Conservation (phyloP, 2,888 invertebrate genomes). For the Syrphus vitripennis region DNA sequence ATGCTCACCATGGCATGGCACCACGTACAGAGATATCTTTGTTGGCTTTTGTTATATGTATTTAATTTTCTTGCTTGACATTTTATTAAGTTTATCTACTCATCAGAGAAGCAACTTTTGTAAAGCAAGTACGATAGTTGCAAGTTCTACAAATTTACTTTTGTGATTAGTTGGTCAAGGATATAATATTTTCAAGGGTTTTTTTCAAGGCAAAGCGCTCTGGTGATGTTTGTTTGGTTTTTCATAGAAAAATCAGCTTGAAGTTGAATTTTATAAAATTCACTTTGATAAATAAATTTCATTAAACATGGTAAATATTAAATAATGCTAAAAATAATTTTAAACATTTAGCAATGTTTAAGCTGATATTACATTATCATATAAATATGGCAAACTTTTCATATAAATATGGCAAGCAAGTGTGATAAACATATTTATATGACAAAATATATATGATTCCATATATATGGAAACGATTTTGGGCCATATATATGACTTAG, state of each 20-base stretch:
- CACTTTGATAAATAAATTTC: too few relatives aligned
- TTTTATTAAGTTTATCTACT: slow-evolving; percentile 14
- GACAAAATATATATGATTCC: too few relatives aligned
- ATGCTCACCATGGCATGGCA: not conserved
- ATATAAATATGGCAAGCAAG: too few relatives aligned
- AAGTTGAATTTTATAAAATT: not conserved
- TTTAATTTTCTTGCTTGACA: slow-evolving; percentile 29
- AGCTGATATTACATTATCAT: too few relatives aligned
- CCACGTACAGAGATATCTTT: not conserved
- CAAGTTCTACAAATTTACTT: slow-evolving; percentile 18
- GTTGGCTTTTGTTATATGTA: not conserved
- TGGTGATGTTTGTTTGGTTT: too few relatives aligned
- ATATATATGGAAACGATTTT: too few relatives aligned
- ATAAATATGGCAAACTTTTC: too few relatives aligned
- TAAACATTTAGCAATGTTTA: too few relatives aligned
- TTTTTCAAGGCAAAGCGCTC: not conserved
- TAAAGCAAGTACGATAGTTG: not conserved
- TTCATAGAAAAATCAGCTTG: not conserved
- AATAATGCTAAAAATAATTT: too few relatives aligned
- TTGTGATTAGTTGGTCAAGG: not conserved
- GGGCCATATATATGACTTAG: too few relatives aligned
- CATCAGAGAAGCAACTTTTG: not conserved
- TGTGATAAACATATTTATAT: too few relatives aligned
- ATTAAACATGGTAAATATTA: too few relatives aligned
- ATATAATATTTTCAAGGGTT: not conserved